Percentiles rank a stretch among this genome's conserved stretches.
phyloP scores from a whole-genome alignment of 2,797 vertebrate species.

The Tangara arthus region DNA sequence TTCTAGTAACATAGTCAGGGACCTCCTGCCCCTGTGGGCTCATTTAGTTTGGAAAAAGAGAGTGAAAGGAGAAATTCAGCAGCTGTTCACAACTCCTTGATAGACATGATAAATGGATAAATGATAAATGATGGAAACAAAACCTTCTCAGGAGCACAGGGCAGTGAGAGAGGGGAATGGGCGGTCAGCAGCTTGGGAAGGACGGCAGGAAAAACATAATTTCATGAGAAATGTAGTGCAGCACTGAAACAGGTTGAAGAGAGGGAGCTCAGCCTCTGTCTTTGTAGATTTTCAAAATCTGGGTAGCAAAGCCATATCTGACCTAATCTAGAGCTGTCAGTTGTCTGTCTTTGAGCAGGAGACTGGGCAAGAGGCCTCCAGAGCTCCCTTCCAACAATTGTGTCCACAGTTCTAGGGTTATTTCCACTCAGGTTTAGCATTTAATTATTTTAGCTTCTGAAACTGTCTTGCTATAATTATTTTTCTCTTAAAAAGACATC shows the following conservation, averaged over 20 bases:
- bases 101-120: not conserved
- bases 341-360: not conserved
- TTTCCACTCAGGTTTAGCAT: not conserved
- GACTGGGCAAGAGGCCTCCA: not conserved
- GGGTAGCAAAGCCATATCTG: not conserved
- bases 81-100: not conserved
- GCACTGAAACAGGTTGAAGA: not conserved
- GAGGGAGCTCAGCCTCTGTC: not conserved
- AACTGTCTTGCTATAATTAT: not conserved
- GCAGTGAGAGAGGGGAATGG: not conserved
- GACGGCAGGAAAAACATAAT: not conserved
- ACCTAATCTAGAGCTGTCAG: not conserved
- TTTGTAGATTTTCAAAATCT: not conserved
- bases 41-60: not conserved
- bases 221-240: not conserved
- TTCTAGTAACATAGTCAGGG: not conserved
- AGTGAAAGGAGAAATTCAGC: not conserved
- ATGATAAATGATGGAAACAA: not conserved
- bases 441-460: not conserved
- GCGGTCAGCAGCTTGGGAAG: not conserved
- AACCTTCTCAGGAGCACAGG: not conserved
- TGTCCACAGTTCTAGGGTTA: not conserved
- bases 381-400: not conserved
- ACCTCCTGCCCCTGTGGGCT: not conserved
- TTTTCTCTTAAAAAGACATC: not conserved